Conservation (phyloP, 2,113 vertebrate genomes). For the Pteronura brasiliensis region DNA sequence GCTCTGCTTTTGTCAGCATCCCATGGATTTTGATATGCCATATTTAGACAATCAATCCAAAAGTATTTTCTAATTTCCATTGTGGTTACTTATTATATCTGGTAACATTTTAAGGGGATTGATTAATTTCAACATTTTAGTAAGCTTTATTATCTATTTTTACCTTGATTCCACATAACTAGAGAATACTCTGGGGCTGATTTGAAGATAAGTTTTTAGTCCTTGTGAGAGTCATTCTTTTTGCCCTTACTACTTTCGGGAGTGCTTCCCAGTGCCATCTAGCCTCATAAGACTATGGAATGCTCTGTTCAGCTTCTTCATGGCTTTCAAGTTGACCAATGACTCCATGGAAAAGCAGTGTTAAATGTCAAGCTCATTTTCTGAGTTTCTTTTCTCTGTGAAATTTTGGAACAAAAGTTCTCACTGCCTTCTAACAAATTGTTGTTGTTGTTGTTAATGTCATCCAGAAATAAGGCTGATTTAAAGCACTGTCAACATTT, state of each 20-base stretch:
- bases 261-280: rapidly evolving
- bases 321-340: not conserved
- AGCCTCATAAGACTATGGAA: not conserved
- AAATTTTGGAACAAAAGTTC: not conserved
- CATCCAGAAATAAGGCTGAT: not conserved
- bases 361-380: not conserved
- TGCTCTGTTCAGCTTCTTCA: not conserved
- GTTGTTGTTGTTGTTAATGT: not conserved
- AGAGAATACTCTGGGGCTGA: not conserved
- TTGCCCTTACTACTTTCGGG: not conserved
- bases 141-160: not conserved
- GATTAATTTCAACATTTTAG: not conserved
- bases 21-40: not conserved
- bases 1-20: not conserved
- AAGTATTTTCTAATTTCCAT: not conserved
- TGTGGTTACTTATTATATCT: not conserved
- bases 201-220: not conserved
- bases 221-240: not conserved
- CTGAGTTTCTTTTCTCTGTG: not conserved
- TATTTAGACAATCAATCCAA: not conserved
- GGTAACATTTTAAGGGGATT: not conserved
- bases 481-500: not conserved
- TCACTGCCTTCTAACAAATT: not conserved
- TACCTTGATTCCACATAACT: not conserved
- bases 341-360: not conserved